Conservation (phyloP, 2,113 vertebrate species). For the Mesoclemmys tuberculata region DNA sequence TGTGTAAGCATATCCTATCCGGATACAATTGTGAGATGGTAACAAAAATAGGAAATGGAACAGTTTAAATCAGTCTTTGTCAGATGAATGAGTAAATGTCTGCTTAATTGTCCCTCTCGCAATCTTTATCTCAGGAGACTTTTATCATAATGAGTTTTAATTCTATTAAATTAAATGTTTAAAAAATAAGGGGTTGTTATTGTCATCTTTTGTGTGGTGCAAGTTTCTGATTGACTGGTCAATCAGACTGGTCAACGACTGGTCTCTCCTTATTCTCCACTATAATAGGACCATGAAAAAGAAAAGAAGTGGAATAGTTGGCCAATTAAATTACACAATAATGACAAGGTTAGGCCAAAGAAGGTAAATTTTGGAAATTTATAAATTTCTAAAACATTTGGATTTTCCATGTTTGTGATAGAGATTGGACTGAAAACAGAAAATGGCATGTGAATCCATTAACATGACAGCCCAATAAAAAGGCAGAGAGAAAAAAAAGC, state of each 20-base stretch:
- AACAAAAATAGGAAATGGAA: slow-evolving; percentile 42
- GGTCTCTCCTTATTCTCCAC: slow-evolving; percentile 39
- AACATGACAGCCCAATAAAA: slow-evolving; percentile 52
- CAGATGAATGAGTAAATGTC: slow-evolving; percentile 44
- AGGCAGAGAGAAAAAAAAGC: slow-evolving; percentile 39
- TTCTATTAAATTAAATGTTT: slow-evolving; percentile 64
- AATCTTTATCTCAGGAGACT: slow-evolving; percentile 47
- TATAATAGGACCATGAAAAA: slow-evolving; percentile 29
- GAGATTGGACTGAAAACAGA: slow-evolving; percentile 61
- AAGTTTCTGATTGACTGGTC: slow-evolving; percentile 61
- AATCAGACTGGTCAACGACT: too few relatives aligned
- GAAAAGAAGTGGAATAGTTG: slow-evolving; percentile 56
- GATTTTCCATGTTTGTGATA: slow-evolving; percentile 54
- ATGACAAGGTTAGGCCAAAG: slow-evolving; percentile 63
- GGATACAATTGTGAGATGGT: slow-evolving; percentile 13
- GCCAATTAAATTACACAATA: slow-evolving; percentile 58
- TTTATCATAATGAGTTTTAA: slow-evolving; percentile 65
- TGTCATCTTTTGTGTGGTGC: slow-evolving; percentile 43
- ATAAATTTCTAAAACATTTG: slow-evolving; percentile 54
- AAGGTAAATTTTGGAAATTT: slow-evolving; percentile 59
- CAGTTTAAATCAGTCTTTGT: slow-evolving; percentile 55
- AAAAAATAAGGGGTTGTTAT: slow-evolving; percentile 52
- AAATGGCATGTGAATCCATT: slow-evolving; percentile 56
- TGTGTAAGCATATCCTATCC: neutral
- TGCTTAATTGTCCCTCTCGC: slow-evolving; percentile 42